Percentiles rank a stretch among this genome's conserved stretches.
Conservation (phyloP, 2,113 vertebrate genomes). For the Emydocephalus ijimae region DNA sequence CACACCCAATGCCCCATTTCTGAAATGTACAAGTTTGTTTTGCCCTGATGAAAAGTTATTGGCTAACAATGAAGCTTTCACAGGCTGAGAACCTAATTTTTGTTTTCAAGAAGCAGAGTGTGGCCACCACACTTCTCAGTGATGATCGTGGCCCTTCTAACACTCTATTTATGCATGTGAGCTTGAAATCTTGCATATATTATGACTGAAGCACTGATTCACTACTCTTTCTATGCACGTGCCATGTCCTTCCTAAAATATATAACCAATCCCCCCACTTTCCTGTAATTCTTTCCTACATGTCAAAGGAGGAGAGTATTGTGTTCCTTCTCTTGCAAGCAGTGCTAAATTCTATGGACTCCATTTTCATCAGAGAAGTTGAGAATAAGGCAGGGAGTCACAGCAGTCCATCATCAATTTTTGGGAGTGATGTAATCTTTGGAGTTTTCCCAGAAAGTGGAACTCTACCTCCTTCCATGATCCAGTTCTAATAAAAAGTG, state of each 20-base stretch:
- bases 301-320: background rate
- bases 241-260: background rate
- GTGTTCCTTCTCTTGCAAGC: background rate
- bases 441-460: background rate
- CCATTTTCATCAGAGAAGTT: background rate
- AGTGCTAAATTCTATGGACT: background rate
- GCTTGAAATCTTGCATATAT: background rate
- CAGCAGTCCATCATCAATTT: background rate
- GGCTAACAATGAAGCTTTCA: too few relatives aligned
- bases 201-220: background rate
- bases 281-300: background rate
- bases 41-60: background rate
- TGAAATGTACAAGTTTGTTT: background rate
- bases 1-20: background rate
- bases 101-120: background rate
- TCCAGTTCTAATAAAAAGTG: background rate
- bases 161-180: background rate
- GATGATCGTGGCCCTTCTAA: background rate
- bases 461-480: background rate
- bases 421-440: background rate
- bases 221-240: background rate
- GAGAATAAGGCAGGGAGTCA: background rate
- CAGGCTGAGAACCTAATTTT: background rate
- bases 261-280: background rate
- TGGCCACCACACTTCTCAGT: background rate